Evolutionary conservation across 2,113 vertebrate genomes (phyloP).

Genomic region (Actinemys pallida): DNA sequence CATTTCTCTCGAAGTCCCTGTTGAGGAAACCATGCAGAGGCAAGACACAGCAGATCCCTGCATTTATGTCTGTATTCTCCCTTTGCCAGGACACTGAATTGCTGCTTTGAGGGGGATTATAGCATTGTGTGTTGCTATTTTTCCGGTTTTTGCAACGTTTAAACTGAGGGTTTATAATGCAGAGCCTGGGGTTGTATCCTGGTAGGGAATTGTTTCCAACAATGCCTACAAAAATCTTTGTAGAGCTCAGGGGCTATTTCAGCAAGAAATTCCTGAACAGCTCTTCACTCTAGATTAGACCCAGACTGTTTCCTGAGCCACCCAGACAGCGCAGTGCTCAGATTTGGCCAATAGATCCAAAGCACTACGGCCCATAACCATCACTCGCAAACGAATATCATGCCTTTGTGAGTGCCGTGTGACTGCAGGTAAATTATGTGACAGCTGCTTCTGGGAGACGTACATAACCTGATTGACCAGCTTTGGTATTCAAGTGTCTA

Average conservation of each 20-base stretch:
- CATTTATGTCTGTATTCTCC: not conserved
- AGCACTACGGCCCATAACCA: rapidly evolving
- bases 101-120: conserved; percentile 32
- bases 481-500: not conserved
- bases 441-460: not conserved
- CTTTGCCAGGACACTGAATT: conserved; percentile 3
- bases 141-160: conserved; percentile 13
- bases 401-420: not conserved
- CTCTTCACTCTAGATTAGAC: not conserved
- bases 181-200: conserved; percentile 9
- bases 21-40: not conserved
- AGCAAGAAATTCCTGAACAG: conserved; percentile 27
- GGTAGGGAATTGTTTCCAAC: not conserved
- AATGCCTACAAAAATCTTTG: conserved; percentile 29
- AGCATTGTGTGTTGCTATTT: conserved; percentile 39
- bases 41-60: not conserved
- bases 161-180: conserved; percentile 41
- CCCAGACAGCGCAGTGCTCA: not conserved
- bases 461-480: not conserved
- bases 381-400: rapidly evolving
- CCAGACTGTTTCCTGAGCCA: not conserved
- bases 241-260: conserved; percentile 28
- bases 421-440: not conserved
- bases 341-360: not conserved
- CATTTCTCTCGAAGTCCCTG: not conserved